Evolutionary conservation across 2,113 vertebrate species (phyloP).

Genomic region (Pongo abelii): DNA sequence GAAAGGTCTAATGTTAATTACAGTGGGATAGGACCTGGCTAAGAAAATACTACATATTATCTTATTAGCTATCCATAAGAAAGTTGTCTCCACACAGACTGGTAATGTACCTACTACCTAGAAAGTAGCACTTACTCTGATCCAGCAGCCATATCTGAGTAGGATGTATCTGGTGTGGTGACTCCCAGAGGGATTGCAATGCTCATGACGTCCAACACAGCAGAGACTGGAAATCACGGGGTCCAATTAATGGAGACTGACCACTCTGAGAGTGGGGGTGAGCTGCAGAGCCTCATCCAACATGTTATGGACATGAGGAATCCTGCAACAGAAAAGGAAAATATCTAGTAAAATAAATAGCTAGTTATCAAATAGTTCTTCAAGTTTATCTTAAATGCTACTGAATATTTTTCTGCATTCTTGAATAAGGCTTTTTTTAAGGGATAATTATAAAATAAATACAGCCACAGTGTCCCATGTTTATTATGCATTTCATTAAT

Average conservation of each 20-base stretch:
- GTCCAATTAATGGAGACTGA: conserved; percentile 92
- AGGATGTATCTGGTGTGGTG: conserved; percentile 99
- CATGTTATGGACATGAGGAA: conserved; percentile 98
- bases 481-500: conserved; percentile 24
- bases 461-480: neutral
- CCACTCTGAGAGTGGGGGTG: conserved; percentile 94
- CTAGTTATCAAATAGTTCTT: neutral
- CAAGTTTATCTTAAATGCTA: conserved; percentile 21
- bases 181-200: conserved; percentile 99
- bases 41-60: conserved; percentile 49
- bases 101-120: conserved; percentile 8
- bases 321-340: conserved; percentile 83
- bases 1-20: conserved; percentile 53
- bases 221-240: conserved; percentile 91
- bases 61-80: conserved; percentile 49
- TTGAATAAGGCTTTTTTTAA: conserved; percentile 7
- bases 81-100: conserved; percentile 45
- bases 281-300: conserved; percentile 93
- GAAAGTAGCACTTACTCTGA: conserved; percentile 94
- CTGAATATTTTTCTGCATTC: conserved; percentile 23
- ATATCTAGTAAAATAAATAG: conserved; percentile 20
- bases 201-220: conserved; percentile 99
- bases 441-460: neutral
- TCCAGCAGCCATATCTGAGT: conserved; percentile 99
- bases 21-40: conserved; percentile 28